A percentile compares a stretch with the other conserved stretches of the same genome.
phyloP scores from a whole-genome alignment of 2,797 vertebrate species.

The Ataeniobius toweri region DNA sequence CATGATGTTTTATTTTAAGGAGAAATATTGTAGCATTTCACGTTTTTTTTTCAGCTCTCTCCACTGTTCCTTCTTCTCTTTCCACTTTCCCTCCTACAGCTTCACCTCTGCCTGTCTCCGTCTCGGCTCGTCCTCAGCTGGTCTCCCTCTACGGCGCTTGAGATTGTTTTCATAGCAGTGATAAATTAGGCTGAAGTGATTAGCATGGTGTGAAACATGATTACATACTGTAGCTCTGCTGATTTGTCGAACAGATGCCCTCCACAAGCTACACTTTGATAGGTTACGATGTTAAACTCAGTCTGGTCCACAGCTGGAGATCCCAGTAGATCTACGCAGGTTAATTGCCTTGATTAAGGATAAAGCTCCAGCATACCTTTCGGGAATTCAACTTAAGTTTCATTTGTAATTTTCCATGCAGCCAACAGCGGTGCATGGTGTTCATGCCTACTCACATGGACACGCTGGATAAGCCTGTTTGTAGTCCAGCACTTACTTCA shows the following conservation, averaged over 20 bases:
- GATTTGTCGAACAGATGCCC: conserved; percentile 83
- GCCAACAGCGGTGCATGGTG: conserved; percentile 6
- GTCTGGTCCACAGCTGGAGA: conserved; percentile 69
- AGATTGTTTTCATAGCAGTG: conserved; percentile 76
- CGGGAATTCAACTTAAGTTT: conserved; percentile 58
- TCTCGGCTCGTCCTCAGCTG: conserved; percentile 23
- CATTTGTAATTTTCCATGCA: conserved; percentile 59
- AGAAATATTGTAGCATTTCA: background rate
- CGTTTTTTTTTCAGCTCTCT: background rate
- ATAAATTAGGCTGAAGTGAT: conserved; percentile 84
- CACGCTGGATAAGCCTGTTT: conserved; percentile 19
- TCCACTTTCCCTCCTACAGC: conserved; percentile 16
- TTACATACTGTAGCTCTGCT: conserved; percentile 78
- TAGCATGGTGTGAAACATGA: conserved; percentile 82
- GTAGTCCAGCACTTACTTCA: conserved; percentile 5
- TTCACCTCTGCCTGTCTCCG: conserved; percentile 7
- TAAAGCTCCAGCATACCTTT: conserved; percentile 57
- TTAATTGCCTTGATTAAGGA: conserved; percentile 82
- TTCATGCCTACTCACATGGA: conserved; percentile 11
- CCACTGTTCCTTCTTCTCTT: conserved; percentile 30
- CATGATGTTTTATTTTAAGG: background rate
- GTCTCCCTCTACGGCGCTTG: conserved; percentile 45
- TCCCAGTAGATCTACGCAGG: conserved; percentile 73
- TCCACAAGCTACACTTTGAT: conserved; percentile 71
- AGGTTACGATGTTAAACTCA: conserved; percentile 69